These are phyloP conservation scores for Amiota communis DNA, from an alignment of 2,888 invertebrate species.

Conservation along the genomic window DNA sequence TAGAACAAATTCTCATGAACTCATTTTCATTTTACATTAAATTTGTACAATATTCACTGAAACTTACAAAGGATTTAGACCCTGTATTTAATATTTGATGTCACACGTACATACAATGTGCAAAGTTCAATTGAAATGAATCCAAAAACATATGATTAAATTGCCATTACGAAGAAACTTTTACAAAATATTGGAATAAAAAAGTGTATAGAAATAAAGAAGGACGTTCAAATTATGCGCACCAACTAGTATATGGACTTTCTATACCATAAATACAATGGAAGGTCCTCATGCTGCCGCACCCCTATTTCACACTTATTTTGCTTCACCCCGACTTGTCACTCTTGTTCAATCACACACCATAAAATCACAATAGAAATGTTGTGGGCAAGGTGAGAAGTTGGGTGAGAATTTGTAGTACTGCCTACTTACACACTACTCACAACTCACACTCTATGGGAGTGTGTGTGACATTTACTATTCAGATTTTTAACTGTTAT, in stretches of 20 bases:
- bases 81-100: too few species aligned
- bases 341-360: background rate
- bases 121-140: background rate
- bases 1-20: too few species aligned
- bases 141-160: constrained; percentile 60
- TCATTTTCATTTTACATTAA: too few species aligned
- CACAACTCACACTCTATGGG: too few species aligned
- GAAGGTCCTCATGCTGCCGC: background rate
- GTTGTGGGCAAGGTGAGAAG: background rate
- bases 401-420: constrained; percentile 1
- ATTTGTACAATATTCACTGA: too few species aligned
- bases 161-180: constrained; percentile 56
- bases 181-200: constrained; percentile 41
- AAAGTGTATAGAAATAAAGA: background rate
- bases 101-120: too few species aligned
- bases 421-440: background rate
- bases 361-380: background rate
- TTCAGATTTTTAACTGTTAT: constrained; percentile 10
- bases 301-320: background rate
- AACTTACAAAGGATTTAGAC: too few species aligned
- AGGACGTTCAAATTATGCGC: constrained; percentile 14
- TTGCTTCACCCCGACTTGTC: background rate
- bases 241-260: background rate
- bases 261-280: background rate
- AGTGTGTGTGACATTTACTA: constrained; percentile 7